phyloP scores from a whole-genome alignment of 2,888 invertebrate genomes.

The Quadroppia sp. region DNA sequence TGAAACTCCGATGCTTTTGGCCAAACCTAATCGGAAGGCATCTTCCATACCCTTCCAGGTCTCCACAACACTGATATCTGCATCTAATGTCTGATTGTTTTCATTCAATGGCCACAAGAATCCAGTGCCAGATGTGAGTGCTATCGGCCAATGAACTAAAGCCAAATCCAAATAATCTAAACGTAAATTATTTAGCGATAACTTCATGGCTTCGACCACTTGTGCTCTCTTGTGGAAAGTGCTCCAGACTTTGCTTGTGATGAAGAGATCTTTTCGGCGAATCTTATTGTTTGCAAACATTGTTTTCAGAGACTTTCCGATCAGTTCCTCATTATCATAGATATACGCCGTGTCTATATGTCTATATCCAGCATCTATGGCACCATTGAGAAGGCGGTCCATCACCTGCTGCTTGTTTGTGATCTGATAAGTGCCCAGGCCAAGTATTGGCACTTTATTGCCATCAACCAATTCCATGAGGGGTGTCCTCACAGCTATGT shows the following conservation, averaged over 20 bases:
- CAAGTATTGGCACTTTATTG: slow-evolving; percentile 26
- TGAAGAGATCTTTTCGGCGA: slow-evolving; percentile 31
- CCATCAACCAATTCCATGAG: slow-evolving; percentile 15
- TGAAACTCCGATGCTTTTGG: slow-evolving; percentile 76
- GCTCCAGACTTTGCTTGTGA: slow-evolving; percentile 40
- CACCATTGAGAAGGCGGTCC: slow-evolving; percentile 19
- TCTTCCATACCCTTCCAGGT: slow-evolving; percentile 40
- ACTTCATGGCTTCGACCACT: slow-evolving; percentile 16
- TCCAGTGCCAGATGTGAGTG: slow-evolving; percentile 2
- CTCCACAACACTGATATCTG: slow-evolving; percentile 31
- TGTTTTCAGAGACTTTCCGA: slow-evolving; percentile 28
- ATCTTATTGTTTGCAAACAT: background rate
- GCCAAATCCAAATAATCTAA: slow-evolving; percentile 34
- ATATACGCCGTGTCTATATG: slow-evolving; percentile 39
- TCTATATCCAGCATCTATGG: slow-evolving; percentile 36
- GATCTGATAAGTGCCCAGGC: slow-evolving; percentile 34
- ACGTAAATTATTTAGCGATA: slow-evolving; percentile 25
- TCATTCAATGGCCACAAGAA: background rate
- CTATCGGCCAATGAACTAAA: slow-evolving; percentile 33
- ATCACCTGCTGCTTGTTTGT: background rate
- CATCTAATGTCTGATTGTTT: slow-evolving; percentile 17
- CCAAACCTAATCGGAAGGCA: slow-evolving; percentile 57
- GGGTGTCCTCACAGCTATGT: background rate
- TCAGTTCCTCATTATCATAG: slow-evolving; percentile 32
- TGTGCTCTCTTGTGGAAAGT: slow-evolving; percentile 16